Evolutionary conservation across 1,140 invertebrate species (phyloP).

Genomic region (Hestina assimilis): DNA sequence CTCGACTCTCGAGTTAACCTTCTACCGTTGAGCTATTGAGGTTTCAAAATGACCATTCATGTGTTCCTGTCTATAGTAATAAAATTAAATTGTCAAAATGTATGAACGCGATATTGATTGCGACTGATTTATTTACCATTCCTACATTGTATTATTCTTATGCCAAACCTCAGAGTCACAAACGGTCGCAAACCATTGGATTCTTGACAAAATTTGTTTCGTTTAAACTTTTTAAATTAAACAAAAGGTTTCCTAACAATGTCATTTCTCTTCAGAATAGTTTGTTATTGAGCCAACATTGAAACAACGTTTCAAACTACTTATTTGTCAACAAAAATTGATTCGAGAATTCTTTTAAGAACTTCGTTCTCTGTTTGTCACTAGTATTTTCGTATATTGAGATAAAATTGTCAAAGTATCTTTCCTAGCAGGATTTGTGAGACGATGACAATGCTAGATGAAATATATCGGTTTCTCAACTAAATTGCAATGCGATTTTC

Average conservation of each 20-base stretch:
- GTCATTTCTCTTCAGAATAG: not conserved
- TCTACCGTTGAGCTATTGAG: no score
- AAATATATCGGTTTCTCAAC: conserved; percentile 9
- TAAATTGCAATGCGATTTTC: conserved; percentile 6
- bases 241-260: not conserved
- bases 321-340: conserved; percentile 18
- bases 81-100: no score
- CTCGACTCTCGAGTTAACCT: no score
- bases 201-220: conserved; percentile 1
- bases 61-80: no score
- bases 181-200: not conserved
- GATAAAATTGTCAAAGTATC: conserved; percentile 18
- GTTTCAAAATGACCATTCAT: no score
- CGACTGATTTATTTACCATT: no score
- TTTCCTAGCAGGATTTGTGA: conserved; percentile 10
- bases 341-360: conserved; percentile 13
- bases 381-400: conserved; percentile 15
- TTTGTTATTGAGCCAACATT: conserved; percentile 2
- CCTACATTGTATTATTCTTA: not conserved
- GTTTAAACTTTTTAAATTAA: not conserved
- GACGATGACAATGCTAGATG: conserved; percentile 6
- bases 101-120: no score
- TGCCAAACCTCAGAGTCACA: no score
- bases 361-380: conserved; percentile 22
- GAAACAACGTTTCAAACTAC: conserved; percentile 13